A percentile compares a stretch with the other conserved stretches of the same genome.
phyloP scores from a whole-genome alignment of 1,140 invertebrate genomes.

The Melanaphis sacchari region DNA sequence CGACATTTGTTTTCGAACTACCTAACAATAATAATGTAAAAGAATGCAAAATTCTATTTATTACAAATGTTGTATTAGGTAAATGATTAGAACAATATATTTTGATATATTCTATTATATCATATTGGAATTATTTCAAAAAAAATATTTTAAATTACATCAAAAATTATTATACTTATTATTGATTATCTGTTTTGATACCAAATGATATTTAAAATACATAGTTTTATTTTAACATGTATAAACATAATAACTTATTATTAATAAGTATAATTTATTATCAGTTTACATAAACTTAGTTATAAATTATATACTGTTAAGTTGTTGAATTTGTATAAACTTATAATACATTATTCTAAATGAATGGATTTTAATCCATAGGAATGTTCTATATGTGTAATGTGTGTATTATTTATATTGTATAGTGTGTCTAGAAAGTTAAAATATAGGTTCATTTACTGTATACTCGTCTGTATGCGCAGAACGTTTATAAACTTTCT shows the following conservation, averaged over 20 bases:
- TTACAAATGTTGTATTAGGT: too few relatives aligned
- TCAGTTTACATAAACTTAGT: not conserved
- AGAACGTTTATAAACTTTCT: constrained; percentile 1
- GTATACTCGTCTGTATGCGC: not conserved
- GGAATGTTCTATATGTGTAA: not conserved
- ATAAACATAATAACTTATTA: too few relatives aligned
- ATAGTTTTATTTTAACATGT: not conserved
- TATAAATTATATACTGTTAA: not conserved
- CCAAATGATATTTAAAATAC: not conserved
- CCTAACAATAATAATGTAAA: not conserved
- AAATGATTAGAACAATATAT: not conserved
- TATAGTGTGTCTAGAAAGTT: constrained; percentile 12
- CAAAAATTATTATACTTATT: not conserved
- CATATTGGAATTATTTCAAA: not conserved
- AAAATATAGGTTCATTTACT: not conserved
- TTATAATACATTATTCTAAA: not conserved
- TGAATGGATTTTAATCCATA: not conserved
- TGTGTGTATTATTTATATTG: not conserved
- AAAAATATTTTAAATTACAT: not conserved
- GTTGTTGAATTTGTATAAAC: not conserved
- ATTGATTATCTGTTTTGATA: not conserved
- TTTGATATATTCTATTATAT: not conserved
- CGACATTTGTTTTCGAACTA: not conserved
- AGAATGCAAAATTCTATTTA: not conserved
- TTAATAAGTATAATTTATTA: too few relatives aligned